These are phyloP conservation scores for Istiophorus platypterus DNA, from an alignment of 2,113 vertebrate genomes.

Conservation along the genomic window DNA sequence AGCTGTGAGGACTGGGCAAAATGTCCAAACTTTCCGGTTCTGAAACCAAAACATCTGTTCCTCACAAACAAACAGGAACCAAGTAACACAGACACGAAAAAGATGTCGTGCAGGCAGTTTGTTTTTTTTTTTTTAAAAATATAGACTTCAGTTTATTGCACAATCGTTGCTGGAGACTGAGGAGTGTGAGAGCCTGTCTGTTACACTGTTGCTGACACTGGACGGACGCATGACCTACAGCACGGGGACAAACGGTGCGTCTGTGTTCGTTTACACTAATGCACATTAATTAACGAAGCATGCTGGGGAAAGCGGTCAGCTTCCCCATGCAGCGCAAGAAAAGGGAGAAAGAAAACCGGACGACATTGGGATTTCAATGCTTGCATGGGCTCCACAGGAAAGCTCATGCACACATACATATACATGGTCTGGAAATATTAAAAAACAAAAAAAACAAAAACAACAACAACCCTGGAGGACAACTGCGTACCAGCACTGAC, in stretches of 20 bases:
- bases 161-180: slow-evolving; percentile 84
- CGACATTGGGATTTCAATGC: slow-evolving; percentile 48
- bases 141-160: slow-evolving; percentile 89
- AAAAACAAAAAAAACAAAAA: too few species aligned
- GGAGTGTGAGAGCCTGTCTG: slow-evolving; percentile 81
- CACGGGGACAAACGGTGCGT: slow-evolving; percentile 48
- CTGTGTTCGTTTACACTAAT: slow-evolving; percentile 31
- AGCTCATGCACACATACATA: slow-evolving; percentile 49
- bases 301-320: slow-evolving; percentile 32
- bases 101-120: slow-evolving; percentile 28
- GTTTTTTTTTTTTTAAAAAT: slow-evolving; percentile 86
- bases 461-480: slow-evolving; percentile 42
- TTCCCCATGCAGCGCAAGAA: slow-evolving; percentile 41
- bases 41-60: too few species aligned
- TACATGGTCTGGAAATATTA: slow-evolving; percentile 25
- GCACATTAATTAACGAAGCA: slow-evolving; percentile 43
- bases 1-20: too few species aligned
- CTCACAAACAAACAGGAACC: not conserved
- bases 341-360: slow-evolving; percentile 39
- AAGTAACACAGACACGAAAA: not conserved
- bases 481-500: slow-evolving; percentile 40
- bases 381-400: slow-evolving; percentile 42
- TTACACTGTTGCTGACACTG: slow-evolving; percentile 60
- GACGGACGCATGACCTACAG: slow-evolving; percentile 52
- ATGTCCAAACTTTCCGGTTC: not conserved